A percentile compares a stretch with the other conserved stretches of the same genome.
Evolutionary conservation across 2,888 invertebrate genomes (phyloP).

Genomic region (Dynastes maya): DNA sequence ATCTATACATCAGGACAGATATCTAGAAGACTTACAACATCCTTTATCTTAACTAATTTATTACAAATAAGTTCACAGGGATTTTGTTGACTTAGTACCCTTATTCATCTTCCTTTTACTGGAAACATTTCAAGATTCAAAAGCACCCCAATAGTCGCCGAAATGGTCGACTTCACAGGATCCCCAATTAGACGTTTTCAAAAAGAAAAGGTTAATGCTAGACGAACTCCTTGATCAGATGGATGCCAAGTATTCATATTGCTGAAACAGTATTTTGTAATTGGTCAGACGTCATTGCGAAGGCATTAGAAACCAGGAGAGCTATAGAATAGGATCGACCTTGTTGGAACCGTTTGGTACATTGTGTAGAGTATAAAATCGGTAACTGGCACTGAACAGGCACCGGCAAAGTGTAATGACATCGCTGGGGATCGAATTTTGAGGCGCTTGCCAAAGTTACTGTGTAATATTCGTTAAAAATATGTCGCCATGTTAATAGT

Average conservation of each 20-base stretch:
- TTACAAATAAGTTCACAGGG: too few relatives aligned
- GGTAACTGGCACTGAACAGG: not conserved
- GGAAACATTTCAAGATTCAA: too few relatives aligned
- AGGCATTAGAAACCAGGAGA: not conserved
- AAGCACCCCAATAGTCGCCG: too few relatives aligned
- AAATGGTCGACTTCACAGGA: too few relatives aligned
- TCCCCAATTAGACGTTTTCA: too few relatives aligned
- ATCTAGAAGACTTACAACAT: too few relatives aligned
- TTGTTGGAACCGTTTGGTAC: not conserved
- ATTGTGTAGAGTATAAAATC: not conserved
- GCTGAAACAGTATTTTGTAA: not conserved
- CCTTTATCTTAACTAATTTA: too few relatives aligned
- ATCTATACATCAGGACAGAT: too few relatives aligned
- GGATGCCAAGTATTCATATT: conserved; percentile 4
- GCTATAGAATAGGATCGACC: not conserved
- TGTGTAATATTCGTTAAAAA: not conserved
- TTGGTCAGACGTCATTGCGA: conserved; percentile 4
- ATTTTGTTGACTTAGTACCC: too few relatives aligned
- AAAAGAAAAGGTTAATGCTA: not conserved
- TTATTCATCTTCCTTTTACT: too few relatives aligned
- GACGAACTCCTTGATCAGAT: not conserved
- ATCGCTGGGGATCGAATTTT: not conserved
- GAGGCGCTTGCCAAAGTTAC: conserved; percentile 7
- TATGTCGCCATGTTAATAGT: not conserved
- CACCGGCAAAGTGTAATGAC: conserved; percentile 8